Evolutionary conservation across 2,113 vertebrate species (phyloP).

Genomic region (Cynopterus brachyotis): DNA sequence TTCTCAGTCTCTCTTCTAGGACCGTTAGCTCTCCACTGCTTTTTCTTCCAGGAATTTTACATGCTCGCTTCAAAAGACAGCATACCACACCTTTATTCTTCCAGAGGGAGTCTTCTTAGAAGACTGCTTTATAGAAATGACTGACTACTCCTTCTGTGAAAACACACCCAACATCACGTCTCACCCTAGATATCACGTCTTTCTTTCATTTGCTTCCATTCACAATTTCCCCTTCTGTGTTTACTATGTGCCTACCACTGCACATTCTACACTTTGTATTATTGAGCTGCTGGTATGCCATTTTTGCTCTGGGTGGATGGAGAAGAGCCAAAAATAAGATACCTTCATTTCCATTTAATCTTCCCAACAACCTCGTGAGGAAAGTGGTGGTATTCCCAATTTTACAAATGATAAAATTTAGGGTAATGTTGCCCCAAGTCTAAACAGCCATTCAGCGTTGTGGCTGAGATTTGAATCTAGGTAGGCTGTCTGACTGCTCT

Average conservation of each 20-base stretch:
- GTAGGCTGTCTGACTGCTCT: background rate
- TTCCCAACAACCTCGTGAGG: background rate
- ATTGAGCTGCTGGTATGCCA: background rate
- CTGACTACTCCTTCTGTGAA: background rate
- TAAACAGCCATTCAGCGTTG: background rate
- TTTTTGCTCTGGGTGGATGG: background rate
- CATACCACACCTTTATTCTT: background rate
- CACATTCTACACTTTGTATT: background rate
- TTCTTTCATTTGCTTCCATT: background rate
- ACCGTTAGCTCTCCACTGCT: constrained; percentile 44
- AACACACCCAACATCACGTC: background rate
- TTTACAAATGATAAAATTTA: background rate
- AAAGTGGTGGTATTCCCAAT: background rate
- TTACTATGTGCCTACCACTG: background rate
- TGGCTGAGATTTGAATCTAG: background rate
- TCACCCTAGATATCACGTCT: background rate
- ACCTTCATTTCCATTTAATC: background rate
- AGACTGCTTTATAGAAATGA: background rate
- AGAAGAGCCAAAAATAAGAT: background rate
- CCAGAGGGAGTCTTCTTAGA: no score
- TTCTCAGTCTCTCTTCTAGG: constrained; percentile 37
- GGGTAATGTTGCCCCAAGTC: background rate
- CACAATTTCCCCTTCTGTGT: background rate
- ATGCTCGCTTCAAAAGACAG: constrained; percentile 20
- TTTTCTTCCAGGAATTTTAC: constrained; percentile 55